Conservation (phyloP, 2,797 vertebrate genomes). For the Urocyon cinereoargenteus region DNA sequence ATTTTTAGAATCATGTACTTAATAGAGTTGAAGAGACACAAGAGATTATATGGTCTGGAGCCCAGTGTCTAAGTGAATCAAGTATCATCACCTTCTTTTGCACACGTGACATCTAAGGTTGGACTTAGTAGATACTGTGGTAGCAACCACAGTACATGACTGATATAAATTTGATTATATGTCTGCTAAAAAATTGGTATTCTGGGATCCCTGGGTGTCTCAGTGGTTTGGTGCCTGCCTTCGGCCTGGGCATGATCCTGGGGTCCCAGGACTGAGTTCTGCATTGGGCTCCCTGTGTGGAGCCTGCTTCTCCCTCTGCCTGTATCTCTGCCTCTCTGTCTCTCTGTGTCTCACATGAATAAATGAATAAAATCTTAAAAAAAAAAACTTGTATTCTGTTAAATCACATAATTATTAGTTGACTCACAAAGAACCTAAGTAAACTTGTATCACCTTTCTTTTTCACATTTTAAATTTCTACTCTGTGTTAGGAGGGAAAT, state of each 20-base stretch:
- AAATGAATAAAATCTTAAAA: too few species aligned
- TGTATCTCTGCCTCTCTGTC: too few species aligned
- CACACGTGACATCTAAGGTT: conserved; percentile 11
- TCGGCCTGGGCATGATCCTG: too few species aligned
- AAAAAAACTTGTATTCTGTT: neutral
- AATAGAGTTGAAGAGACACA: conserved; percentile 28
- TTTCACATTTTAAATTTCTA: conserved; percentile 56
- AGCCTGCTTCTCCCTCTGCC: too few species aligned
- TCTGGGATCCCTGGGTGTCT: neutral
- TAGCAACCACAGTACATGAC: neutral
- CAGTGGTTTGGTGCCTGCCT: too few species aligned
- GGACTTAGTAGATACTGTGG: conserved; percentile 47
- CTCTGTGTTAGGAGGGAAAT: conserved; percentile 58
- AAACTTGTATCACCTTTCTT: conserved; percentile 49
- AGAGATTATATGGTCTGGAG: neutral
- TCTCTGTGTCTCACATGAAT: too few species aligned
- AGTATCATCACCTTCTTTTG: neutral
- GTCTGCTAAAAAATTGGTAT: neutral
- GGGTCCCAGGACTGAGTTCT: too few species aligned
- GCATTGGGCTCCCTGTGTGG: too few species aligned
- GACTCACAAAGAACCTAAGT: conserved; percentile 31
- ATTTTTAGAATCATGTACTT: conserved; percentile 38
- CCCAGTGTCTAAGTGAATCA: neutral
- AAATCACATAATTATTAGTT: conserved; percentile 26
- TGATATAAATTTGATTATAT: conserved; percentile 18